phyloP scores from a whole-genome alignment of 1,140 invertebrate species.

The Cydia splendana region DNA sequence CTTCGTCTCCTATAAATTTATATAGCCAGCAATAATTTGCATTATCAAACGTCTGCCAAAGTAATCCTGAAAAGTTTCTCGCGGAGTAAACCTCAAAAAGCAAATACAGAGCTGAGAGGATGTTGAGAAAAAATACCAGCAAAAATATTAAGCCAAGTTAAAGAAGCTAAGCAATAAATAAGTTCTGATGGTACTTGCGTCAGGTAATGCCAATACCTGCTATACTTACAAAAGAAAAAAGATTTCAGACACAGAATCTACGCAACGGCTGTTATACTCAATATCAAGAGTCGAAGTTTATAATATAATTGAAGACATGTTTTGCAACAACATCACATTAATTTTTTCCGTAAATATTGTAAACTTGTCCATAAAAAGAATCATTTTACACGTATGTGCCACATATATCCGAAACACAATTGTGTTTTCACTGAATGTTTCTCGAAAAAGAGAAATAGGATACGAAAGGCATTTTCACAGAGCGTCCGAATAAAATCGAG shows the following conservation, averaged over 20 bases:
- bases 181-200: no score
- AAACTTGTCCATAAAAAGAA: not conserved
- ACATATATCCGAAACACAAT: slow-evolving; percentile 18
- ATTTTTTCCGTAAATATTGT: not conserved
- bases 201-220: no score
- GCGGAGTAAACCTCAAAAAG: not conserved
- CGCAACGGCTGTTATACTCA: no score
- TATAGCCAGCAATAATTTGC: slow-evolving; percentile 27
- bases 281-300: no score
- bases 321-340: not conserved
- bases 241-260: no score
- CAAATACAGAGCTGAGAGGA: not conserved
- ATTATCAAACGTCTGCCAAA: slow-evolving; percentile 1
- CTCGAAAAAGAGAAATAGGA: slow-evolving; percentile 28
- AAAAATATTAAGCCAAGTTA: not conserved
- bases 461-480: slow-evolving; percentile 27
- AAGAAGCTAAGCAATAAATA: no score
- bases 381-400: slow-evolving; percentile 18
- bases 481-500: slow-evolving; percentile 27
- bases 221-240: no score
- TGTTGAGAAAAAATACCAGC: not conserved
- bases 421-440: slow-evolving; percentile 31
- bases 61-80: not conserved
- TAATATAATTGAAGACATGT: not conserved
- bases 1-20: slow-evolving; percentile 27